Evolutionary conservation across 1,140 invertebrate genomes (phyloP), one percentile per base, ranked within the genome.

Genomic region (Acromyrmex echinatior): DNA sequence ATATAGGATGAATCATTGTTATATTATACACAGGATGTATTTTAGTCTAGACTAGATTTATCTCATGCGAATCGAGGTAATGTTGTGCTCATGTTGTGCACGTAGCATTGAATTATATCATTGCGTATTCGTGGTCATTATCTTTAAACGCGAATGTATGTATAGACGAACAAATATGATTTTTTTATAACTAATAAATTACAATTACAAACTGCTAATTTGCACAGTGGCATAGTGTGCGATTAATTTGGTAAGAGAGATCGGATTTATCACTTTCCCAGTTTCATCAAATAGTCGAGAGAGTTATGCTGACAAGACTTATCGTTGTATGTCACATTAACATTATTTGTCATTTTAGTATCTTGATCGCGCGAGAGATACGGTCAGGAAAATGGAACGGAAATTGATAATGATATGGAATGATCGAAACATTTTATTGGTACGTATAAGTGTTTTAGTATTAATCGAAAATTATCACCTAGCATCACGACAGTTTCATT

Each of bases 191-290:
- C n/a, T 82, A 31, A 82, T 68, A 12, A 58, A 35, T 35, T 28
- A 5, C 14, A 63, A 68, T 56, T 56, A 80, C 39, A 79, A 60
- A 45, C 53, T 45, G 39, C 39, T 45, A 18, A 63, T 84, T 76
- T 62, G 25, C 7, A 56, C 51, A 12, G 25, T 51, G 39, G 45
- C 56, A 39, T n/a, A 18, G 56, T 39, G 6, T 74, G 16, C 10
- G 1, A 74, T 76, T 84, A 84, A 51, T 62, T 25, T 18, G 70
- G 39, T 45, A 2, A 45, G 39, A 51, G 31, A 62, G 56, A 76
- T 28, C 56, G 28, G 39, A 84, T 63, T 84, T 60, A 82, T 84
- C 56, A 28, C 80, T 76, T 84, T 84, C 58, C 16, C 70, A 74
- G 39, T 84, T 82, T 73, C 39, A 82, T 82, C 31, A 39, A 84